Evolutionary conservation across 2,113 vertebrate genomes (phyloP).

Genomic region (Heterocephalus glaber): DNA sequence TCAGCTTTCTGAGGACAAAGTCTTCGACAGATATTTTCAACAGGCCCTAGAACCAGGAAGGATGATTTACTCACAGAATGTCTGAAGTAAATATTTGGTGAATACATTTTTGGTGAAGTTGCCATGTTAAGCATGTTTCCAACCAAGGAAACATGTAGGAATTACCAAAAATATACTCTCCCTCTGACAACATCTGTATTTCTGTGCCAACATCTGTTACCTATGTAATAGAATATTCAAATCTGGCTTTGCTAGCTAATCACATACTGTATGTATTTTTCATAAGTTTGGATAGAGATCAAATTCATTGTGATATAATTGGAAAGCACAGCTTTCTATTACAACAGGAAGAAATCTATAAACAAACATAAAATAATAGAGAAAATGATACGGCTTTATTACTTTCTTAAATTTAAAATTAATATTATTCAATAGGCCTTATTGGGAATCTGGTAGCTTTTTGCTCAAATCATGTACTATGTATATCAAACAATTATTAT

Average conservation of each 20-base stretch:
- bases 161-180: not conserved
- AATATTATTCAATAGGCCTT: not conserved
- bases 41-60: not conserved
- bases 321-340: not conserved
- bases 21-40: not conserved
- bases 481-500: not conserved
- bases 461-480: not conserved
- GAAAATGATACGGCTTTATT: not conserved
- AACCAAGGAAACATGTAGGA: not conserved
- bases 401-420: not conserved
- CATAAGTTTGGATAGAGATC: not conserved
- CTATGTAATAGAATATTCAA: not conserved
- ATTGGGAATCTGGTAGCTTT: not conserved
- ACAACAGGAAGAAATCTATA: not conserved
- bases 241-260: not conserved
- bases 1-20: not conserved
- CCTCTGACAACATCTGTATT: not conserved
- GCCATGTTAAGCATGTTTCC: not conserved
- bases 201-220: not conserved
- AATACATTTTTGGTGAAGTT: not conserved
- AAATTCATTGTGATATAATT: not conserved
- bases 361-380: not conserved
- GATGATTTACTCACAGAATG: not conserved
- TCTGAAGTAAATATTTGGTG: conserved; percentile 16
- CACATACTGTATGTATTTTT: not conserved